Percentiles rank a stretch among this genome's conserved stretches.
Conservation (phyloP, 2,797 vertebrate genomes). For the Anguilla megastoma region DNA sequence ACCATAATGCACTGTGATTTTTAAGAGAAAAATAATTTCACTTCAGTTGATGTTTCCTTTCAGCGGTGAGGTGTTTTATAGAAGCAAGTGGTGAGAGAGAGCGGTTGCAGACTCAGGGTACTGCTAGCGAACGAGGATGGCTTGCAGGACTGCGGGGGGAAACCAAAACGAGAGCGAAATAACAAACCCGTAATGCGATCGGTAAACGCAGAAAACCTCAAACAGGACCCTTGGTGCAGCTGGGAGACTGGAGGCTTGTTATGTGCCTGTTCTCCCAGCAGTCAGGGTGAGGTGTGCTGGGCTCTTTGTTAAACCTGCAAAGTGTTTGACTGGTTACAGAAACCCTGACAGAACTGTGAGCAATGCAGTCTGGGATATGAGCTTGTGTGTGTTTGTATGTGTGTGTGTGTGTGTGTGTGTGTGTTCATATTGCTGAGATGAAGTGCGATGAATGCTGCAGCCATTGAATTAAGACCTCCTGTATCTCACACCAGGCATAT, state of each 20-base stretch:
- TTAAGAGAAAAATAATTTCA: constrained; percentile 30
- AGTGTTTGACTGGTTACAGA: constrained; percentile 15
- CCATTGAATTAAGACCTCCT: neutral
- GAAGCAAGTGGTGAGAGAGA: constrained; percentile 28
- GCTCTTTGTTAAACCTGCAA: neutral
- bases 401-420: neutral
- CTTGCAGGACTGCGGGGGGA: neutral
- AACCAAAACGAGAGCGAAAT: constrained; percentile 1
- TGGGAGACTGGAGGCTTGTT: constrained; percentile 23
- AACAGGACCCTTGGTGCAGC: constrained; percentile 28
- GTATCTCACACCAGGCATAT: neutral
- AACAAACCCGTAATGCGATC: constrained; percentile 41
- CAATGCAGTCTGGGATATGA: neutral
- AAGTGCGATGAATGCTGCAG: neutral
- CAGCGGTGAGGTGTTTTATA: constrained; percentile 38
- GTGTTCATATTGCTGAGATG: neutral
- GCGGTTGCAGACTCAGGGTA: neutral
- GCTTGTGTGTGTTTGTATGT: too few relatives aligned
- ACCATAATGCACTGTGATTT: constrained; percentile 24
- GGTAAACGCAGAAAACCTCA: constrained; percentile 37
- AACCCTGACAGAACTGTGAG: neutral
- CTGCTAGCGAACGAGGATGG: neutral
- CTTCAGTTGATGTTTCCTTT: constrained; percentile 44
- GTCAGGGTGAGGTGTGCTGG: constrained; percentile 2
- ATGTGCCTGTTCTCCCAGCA: neutral